Evolutionary conservation across 2,113 vertebrate genomes (phyloP).

Genomic region (Sapajus apella): DNA sequence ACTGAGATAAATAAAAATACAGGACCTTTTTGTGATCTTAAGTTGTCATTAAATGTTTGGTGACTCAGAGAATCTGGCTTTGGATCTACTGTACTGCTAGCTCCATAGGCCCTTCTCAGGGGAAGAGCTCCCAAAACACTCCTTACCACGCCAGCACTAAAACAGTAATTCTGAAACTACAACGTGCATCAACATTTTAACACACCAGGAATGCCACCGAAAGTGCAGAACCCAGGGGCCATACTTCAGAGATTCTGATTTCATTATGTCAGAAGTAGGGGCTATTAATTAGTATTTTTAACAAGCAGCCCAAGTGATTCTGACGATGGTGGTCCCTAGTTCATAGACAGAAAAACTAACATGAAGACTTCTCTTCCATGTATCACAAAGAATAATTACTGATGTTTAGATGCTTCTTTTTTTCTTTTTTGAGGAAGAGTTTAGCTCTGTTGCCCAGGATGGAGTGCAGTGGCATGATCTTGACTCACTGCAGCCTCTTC

Average conservation of each 20-base stretch:
- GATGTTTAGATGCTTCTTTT: not conserved
- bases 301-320: not conserved
- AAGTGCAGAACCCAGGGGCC: not conserved
- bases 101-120: not conserved
- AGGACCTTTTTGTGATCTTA: slow-evolving; percentile 42
- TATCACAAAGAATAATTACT: not conserved
- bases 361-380: not conserved
- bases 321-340: not conserved
- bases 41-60: slow-evolving; percentile 66
- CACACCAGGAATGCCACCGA: not conserved
- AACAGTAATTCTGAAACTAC: not conserved
- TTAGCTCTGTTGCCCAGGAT: too few relatives aligned
- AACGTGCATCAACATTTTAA: not conserved
- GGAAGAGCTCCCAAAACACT: not conserved
- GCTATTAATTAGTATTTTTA: not conserved
- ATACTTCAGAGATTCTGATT: not conserved
- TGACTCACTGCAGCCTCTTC: too few relatives aligned
- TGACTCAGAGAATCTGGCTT: slow-evolving; percentile 73
- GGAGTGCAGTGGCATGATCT: too few relatives aligned
- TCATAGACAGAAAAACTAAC: not conserved
- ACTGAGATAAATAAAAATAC: slow-evolving; percentile 64
- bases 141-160: not conserved
- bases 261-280: not conserved
- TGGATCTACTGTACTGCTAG: not conserved
- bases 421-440: not conserved